Percentiles rank a stretch among this genome's conserved stretches.
These are phyloP conservation scores for Agrochola lota DNA, from an alignment of 2,888 invertebrate genomes.

Conservation along the genomic window DNA sequence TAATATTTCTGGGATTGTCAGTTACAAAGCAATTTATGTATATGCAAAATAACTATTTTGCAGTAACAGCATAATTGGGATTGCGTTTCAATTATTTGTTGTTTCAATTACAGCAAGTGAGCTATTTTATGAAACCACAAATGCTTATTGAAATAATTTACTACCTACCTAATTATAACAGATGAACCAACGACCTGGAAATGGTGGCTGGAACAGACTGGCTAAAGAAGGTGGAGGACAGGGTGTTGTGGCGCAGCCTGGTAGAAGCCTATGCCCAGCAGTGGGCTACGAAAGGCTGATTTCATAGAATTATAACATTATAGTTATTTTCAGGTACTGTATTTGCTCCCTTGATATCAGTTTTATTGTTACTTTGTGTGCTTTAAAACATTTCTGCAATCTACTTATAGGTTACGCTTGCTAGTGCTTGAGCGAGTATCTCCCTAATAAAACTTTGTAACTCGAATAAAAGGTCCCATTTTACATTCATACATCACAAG, in stretches of 20 bases:
- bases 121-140: neutral
- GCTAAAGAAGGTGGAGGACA: too few relatives aligned
- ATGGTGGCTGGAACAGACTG: too few relatives aligned
- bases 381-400: neutral
- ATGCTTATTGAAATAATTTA: neutral
- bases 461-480: slow-evolving; percentile 12
- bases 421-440: neutral
- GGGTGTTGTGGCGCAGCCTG: too few relatives aligned
- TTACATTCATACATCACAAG: slow-evolving; percentile 30
- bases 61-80: neutral
- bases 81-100: neutral
- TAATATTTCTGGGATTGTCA: slow-evolving; percentile 37
- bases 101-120: neutral
- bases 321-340: neutral
- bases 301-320: neutral
- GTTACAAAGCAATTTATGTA: slow-evolving; percentile 32
- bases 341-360: neutral
- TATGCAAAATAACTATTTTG: slow-evolving; percentile 13
- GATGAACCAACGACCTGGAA: too few relatives aligned
- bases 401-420: neutral
- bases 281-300: too few relatives aligned
- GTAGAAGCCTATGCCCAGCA: too few relatives aligned
- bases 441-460: neutral
- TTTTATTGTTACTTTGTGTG: neutral
- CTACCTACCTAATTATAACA: neutral